Evolutionary conservation across 2,888 invertebrate species (phyloP), one percentile per base, ranked within the genome.

Genomic region (Mesorhabditis sp.): DNA sequence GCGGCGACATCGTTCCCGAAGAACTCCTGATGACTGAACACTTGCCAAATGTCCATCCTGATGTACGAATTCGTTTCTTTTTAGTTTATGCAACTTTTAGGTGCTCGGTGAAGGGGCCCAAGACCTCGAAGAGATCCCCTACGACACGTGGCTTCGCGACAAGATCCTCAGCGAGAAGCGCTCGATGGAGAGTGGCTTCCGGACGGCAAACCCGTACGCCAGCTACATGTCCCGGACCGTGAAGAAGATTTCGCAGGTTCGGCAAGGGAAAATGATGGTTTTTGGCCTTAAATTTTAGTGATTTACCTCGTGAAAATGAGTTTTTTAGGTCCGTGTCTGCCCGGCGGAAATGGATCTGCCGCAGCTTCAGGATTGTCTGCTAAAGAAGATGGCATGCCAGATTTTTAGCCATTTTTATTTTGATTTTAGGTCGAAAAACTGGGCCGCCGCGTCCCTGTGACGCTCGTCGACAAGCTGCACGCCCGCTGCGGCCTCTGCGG

Each of bases 391-490:
- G 80, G 13, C n/a, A 13, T 69, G 43, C 7, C 7, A 50, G n/a
- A 13, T 50, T 50, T 10, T n/a, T 50, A 68, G 43, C 7, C 15
- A 10, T 15, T 62, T 15, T 42, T 42, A 5, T 62, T 61, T 43
- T 10, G 10, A 50, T 50, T 13, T 50, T n/a, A 50, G 58, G 58
- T 50, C 10, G 58, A 50, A 50, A 50, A 50, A n/a, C 58, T 50
- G 58, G 58, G 58, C 10, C 58, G 58, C 58, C 45, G 78, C 79
- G 77, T 84, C 4, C 82, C 83, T 10, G 84, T 85, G 10, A 76
- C 79, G 0, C 76, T 85, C 28, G 83, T 85, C 28, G 85, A 85
- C 74, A 82, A 83, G 65, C 76, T 76, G 62, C 85, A 85, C 72
- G 85, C 83, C 5, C 75, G 80, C 5, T 85, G 85, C 68, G 83